Evolutionary conservation across 1,140 invertebrate species (phyloP).

Genomic region (Aphaenogaster floridana): DNA sequence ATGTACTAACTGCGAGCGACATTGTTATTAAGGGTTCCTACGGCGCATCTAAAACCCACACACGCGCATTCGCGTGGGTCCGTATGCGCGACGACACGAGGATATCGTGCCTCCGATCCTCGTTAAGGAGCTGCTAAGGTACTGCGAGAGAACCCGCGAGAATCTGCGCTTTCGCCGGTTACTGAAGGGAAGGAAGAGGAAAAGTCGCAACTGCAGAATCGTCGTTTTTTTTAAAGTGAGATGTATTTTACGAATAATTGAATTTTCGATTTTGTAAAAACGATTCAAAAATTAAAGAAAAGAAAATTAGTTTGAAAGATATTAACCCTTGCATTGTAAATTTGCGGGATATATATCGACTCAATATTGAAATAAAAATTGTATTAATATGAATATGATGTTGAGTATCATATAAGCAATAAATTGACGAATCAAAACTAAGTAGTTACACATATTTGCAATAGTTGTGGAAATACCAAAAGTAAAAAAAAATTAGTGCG

Average conservation of each 20-base stretch:
- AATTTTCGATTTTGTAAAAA: not conserved
- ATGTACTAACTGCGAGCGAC: slow-evolving; percentile 81
- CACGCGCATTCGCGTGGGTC: slow-evolving; percentile 37
- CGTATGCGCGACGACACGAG: slow-evolving; percentile 39
- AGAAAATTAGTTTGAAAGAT: not conserved
- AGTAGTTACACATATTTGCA: not conserved
- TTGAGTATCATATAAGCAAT: not conserved
- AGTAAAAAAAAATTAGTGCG: not conserved
- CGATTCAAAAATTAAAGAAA: not conserved
- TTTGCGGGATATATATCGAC: not conserved
- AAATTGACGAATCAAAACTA: not conserved
- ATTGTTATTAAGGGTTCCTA: slow-evolving; percentile 81
- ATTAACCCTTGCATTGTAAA: not conserved
- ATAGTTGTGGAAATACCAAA: not conserved
- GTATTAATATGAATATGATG: not conserved
- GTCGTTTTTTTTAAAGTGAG: not conserved
- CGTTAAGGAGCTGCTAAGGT: slow-evolving; percentile 78
- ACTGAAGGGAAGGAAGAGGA: not conserved
- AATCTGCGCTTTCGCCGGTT: slow-evolving; percentile 11
- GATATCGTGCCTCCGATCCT: slow-evolving; percentile 67
- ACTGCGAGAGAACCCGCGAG: slow-evolving; percentile 6
- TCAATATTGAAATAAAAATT: not conserved
- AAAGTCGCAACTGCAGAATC: not conserved
- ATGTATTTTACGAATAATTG: not conserved
- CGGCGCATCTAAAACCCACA: slow-evolving; percentile 56